A percentile compares a stretch with the other conserved stretches of the same genome.
Conservation (phyloP, 2,888 invertebrate genomes). For the Agonopterix subpropinquella region DNA sequence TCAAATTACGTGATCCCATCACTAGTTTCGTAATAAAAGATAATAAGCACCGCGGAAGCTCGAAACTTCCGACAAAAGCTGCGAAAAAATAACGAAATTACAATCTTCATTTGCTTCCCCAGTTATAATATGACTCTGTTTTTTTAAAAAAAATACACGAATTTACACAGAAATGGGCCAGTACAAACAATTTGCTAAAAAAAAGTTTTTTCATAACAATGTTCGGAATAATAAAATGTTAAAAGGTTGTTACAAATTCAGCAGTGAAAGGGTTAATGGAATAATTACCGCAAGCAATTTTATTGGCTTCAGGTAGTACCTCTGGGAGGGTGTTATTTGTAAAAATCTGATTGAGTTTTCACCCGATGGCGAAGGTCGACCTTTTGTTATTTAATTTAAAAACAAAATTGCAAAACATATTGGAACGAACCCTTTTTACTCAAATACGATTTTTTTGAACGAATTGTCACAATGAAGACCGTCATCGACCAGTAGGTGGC, state of each 20-base stretch:
- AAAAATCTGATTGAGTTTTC: neutral
- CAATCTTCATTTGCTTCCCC: constrained; percentile 5
- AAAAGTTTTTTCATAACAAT: too few relatives aligned
- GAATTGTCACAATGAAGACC: too few relatives aligned
- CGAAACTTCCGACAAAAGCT: constrained; percentile 11
- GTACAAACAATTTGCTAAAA: too few relatives aligned
- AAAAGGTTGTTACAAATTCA: too few relatives aligned
- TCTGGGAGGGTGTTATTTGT: neutral
- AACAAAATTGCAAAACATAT: too few relatives aligned
- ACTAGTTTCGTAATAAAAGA: constrained; percentile 17
- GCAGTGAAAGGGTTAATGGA: constrained; percentile 4
- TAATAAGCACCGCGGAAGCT: constrained; percentile 18
- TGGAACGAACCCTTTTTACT: too few relatives aligned
- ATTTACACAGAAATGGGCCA: too few relatives aligned
- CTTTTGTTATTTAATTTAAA: neutral
- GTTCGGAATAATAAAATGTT: too few relatives aligned
- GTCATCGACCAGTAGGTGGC: too few relatives aligned
- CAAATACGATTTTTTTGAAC: too few relatives aligned
- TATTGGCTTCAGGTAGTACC: neutral
- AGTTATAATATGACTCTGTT: neutral
- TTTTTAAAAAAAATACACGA: too few relatives aligned
- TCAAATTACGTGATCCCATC: constrained; percentile 7
- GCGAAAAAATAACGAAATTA: constrained; percentile 13
- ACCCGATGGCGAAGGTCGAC: neutral
- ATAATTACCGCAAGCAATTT: constrained; percentile 4